These are phyloP conservation scores for Orchesella flavescens DNA, from an alignment of 2,888 invertebrate genomes.

Conservation along the genomic window DNA sequence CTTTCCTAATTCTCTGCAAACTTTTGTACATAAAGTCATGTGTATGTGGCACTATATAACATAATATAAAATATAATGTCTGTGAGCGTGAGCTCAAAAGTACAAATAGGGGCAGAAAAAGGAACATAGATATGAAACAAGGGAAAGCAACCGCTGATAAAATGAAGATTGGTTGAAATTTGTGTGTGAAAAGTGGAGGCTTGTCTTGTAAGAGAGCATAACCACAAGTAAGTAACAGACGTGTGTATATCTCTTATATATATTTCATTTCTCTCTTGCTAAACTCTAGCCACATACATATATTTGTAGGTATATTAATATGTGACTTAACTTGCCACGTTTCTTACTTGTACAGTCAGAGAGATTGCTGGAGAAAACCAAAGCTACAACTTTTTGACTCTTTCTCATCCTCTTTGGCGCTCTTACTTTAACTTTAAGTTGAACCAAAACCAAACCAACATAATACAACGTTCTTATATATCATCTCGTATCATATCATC, in stretches of 20 bases:
- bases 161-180: background rate
- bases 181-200: background rate
- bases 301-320: too few species aligned
- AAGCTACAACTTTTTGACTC: constrained; percentile 8
- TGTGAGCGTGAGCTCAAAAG: background rate
- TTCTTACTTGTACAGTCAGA: too few species aligned
- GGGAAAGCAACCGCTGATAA: background rate
- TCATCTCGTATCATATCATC: too few species aligned
- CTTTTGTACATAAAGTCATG: background rate
- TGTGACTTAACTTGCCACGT: too few species aligned
- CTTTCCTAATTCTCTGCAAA: background rate
- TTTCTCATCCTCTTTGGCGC: too few species aligned
- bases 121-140: background rate
- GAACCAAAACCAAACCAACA: too few species aligned
- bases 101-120: background rate
- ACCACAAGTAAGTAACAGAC: background rate
- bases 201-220: background rate
- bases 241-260: background rate
- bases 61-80: background rate
- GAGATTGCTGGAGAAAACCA: background rate
- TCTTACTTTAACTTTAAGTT: too few species aligned
- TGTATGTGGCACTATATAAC: too few species aligned
- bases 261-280: background rate
- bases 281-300: too few species aligned
- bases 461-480: too few species aligned